Percentiles rank a stretch among this genome's conserved stretches.
phyloP scores from a whole-genome alignment of 2,113 vertebrate species.

The Cyanistes caeruleus region DNA sequence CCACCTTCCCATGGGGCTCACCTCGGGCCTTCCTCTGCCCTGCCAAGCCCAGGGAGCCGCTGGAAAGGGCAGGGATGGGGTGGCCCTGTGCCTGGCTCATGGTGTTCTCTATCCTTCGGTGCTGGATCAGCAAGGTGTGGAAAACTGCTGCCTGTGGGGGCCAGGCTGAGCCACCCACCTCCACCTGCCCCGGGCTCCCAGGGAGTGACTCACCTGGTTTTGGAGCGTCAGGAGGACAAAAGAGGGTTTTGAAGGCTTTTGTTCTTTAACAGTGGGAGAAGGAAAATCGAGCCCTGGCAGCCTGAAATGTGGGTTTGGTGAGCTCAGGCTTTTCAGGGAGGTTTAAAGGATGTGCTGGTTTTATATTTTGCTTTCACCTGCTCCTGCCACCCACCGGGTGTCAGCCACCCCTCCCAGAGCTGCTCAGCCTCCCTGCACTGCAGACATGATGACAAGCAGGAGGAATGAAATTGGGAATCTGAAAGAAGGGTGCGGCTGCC shows the following conservation, averaged over 20 bases:
- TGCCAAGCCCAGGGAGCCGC: neutral
- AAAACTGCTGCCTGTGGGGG: neutral
- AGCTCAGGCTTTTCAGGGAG: neutral
- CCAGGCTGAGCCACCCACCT: neutral
- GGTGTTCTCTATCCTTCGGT: fast-evolving
- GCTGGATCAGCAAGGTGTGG: neutral
- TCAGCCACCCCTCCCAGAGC: neutral
- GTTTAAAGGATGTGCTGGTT: neutral
- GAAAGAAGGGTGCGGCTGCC: neutral
- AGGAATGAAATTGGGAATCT: neutral
- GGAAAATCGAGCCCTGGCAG: neutral
- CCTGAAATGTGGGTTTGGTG: neutral
- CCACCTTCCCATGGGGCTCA: fast-evolving
- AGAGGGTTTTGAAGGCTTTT: neutral
- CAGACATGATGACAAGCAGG: neutral
- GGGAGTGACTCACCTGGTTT: fast-evolving
- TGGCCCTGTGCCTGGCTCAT: neutral
- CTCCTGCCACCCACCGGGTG: neutral
- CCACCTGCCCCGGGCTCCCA: neutral
- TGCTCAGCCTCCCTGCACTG: neutral
- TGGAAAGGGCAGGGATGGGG: neutral
- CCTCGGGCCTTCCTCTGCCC: fast-evolving
- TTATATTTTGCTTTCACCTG: neutral
- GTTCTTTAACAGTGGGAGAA: neutral
- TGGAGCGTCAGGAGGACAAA: fast-evolving